These are phyloP conservation scores for Hyperoplus immaculatus DNA, from an alignment of 2,797 vertebrate genomes.

Conservation along the genomic window DNA sequence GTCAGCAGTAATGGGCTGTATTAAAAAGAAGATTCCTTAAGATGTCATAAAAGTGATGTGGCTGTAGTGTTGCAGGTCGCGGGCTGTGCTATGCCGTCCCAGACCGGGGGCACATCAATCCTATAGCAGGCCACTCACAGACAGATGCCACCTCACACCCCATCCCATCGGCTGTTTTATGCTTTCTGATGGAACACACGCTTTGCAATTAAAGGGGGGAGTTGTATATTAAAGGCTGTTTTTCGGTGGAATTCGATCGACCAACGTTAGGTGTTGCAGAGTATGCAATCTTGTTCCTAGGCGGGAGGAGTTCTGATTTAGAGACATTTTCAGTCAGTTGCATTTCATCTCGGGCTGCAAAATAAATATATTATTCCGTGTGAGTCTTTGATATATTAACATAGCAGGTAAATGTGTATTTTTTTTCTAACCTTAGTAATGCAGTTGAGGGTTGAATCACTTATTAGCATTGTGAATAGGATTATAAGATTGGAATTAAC, in stretches of 20 bases:
- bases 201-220: conserved; percentile 79
- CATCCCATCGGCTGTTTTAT: conserved; percentile 80
- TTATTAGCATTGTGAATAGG: conserved; percentile 7
- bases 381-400: background rate
- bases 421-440: background rate
- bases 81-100: conserved; percentile 64
- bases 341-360: conserved; percentile 45
- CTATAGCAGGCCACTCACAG: conserved; percentile 65
- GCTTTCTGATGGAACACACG: conserved; percentile 85
- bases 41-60: conserved; percentile 89
- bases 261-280: conserved; percentile 53
- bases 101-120: conserved; percentile 83
- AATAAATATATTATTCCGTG: conserved; percentile 20
- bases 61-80: conserved; percentile 69
- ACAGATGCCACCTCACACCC: conserved; percentile 78
- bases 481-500: background rate
- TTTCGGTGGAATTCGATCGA: conserved; percentile 68
- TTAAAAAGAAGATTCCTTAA: conserved; percentile 99
- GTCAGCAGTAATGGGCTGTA: conserved; percentile 99
- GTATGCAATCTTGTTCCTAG: conserved; percentile 66
- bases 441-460: background rate
- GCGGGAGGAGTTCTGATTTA: conserved; percentile 70
- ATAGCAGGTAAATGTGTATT: too few species aligned
- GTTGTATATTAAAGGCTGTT: conserved; percentile 83
- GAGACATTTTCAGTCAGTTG: conserved; percentile 31